Percentiles rank a stretch among this genome's conserved stretches.
These are phyloP conservation scores for Plutomurus gul DNA, from an alignment of 1,140 invertebrate genomes.

Conservation along the genomic window DNA sequence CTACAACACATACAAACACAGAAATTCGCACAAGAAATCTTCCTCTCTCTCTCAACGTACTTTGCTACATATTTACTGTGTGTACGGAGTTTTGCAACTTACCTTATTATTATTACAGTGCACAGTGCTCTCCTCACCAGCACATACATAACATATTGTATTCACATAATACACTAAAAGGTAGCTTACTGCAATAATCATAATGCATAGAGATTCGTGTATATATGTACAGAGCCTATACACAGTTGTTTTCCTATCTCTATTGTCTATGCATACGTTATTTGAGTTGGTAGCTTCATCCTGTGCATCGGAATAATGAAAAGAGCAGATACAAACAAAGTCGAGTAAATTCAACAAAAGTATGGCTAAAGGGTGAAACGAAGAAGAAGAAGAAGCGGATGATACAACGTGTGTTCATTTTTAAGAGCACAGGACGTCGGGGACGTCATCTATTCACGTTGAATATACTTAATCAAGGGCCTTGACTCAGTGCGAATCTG, in stretches of 20 bases:
- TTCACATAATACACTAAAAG: neutral
- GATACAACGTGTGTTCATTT: conserved; percentile 9
- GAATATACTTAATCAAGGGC: conserved; percentile 24
- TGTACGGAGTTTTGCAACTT: neutral
- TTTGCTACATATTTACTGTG: too few species aligned
- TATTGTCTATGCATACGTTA: too few species aligned
- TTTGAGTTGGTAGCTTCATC: too few species aligned
- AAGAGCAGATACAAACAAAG: neutral
- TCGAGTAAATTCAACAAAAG: neutral
- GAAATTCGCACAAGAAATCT: too few species aligned
- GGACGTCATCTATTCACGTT: conserved; percentile 29
- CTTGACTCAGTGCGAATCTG: conserved; percentile 30
- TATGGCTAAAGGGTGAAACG: neutral
- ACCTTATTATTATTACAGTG: too few species aligned
- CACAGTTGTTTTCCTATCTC: too few species aligned
- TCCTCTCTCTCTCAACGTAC: too few species aligned
- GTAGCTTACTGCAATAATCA: neutral
- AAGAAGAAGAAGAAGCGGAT: neutral
- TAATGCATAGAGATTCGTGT: neutral
- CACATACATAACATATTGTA: neutral
- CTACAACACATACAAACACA: too few species aligned
- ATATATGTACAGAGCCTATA: neutral
- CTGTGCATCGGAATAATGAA: neutral
- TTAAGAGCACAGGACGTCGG: neutral
- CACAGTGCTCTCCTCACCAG: neutral